Evolutionary conservation across 2,113 vertebrate genomes (phyloP).

Genomic region (Crotalus horridus): DNA sequence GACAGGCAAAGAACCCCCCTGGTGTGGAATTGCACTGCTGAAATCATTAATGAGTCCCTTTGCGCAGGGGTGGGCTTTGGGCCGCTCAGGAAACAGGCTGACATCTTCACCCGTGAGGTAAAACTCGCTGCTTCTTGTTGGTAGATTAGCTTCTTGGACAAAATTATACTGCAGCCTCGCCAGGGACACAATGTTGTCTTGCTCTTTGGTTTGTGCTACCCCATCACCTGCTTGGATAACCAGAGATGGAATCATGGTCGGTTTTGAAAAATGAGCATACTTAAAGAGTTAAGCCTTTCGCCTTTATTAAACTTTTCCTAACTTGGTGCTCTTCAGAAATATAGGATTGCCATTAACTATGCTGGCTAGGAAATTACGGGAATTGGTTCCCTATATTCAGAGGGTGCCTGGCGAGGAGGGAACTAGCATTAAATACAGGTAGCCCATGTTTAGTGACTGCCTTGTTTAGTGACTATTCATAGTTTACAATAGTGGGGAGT

Average conservation of each 20-base stretch:
- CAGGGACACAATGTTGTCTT: neutral
- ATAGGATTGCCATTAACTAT: neutral
- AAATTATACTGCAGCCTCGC: neutral
- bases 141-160: neutral
- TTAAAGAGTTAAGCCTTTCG: neutral
- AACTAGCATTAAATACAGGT: neutral
- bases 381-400: neutral
- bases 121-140: neutral
- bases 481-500: neutral
- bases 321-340: neutral
- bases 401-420: neutral
- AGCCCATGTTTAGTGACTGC: neutral
- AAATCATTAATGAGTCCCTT: neutral
- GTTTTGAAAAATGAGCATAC: neutral
- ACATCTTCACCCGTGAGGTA: neutral
- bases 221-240: neutral
- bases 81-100: neutral
- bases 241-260: neutral
- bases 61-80: neutral
- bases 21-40: neutral
- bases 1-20: neutral
- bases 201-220: neutral
- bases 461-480: neutral
- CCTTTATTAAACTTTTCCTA: neutral
- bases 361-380: neutral